These are phyloP conservation scores for Ephestia elutella DNA, from an alignment of 1,140 invertebrate genomes.

Conservation along the genomic window DNA sequence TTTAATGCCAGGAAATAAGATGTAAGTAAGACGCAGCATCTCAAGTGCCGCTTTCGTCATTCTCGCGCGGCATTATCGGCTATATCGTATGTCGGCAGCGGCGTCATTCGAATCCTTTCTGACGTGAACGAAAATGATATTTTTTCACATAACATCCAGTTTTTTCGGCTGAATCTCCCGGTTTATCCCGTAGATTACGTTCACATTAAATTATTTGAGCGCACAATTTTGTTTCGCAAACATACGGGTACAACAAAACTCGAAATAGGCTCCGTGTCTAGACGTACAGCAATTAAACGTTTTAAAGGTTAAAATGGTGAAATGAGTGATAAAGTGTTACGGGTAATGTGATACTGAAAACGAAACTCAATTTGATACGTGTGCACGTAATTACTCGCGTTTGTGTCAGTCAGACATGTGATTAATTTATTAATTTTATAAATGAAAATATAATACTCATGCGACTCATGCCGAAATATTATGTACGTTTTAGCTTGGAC, in stretches of 20 bases:
- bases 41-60: conserved; percentile 4
- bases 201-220: conserved; percentile 9
- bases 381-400: too few relatives aligned
- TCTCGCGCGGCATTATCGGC: conserved; percentile 9
- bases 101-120: conserved; percentile 12
- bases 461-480: too few relatives aligned
- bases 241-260: neutral
- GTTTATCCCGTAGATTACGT: conserved; percentile 9
- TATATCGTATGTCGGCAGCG: conserved; percentile 13
- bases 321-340: too few relatives aligned
- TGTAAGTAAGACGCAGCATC: neutral
- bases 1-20: neutral
- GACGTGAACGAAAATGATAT: conserved; percentile 13
- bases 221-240: neutral
- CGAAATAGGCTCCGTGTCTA: neutral
- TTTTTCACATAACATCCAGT: conserved; percentile 10
- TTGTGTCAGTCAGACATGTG: too few relatives aligned
- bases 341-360: too few relatives aligned
- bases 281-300: neutral
- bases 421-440: too few relatives aligned
- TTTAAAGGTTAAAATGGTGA: too few relatives aligned
- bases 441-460: too few relatives aligned
- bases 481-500: too few relatives aligned
- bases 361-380: too few relatives aligned
- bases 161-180: conserved; percentile 6